These are phyloP conservation scores for Hippocampus guttulatus DNA, from an alignment of 2,113 vertebrate genomes.

Conservation along the genomic window DNA sequence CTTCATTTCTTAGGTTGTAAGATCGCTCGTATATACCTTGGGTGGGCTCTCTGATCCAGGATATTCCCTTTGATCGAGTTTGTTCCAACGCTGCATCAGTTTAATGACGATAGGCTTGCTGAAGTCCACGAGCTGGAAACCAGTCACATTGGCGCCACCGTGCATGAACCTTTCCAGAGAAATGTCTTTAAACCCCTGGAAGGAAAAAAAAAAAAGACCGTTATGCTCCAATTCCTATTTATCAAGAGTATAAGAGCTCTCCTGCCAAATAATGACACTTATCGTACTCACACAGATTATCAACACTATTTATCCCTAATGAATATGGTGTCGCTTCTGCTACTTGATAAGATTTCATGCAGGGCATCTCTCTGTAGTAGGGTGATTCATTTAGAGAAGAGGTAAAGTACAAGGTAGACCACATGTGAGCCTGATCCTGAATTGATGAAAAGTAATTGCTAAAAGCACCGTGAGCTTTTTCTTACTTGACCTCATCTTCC, in stretches of 20 bases:
- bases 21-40: constrained; percentile 72
- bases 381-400: constrained; percentile 25
- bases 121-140: constrained; percentile 98
- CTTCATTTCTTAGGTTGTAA: background rate
- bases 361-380: constrained; percentile 25
- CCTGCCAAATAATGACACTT: background rate
- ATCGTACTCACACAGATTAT: constrained; percentile 19
- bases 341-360: constrained; percentile 19
- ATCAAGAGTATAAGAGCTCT: background rate
- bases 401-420: constrained; percentile 24
- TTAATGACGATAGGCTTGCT: constrained; percentile 92
- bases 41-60: constrained; percentile 94
- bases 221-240: constrained; percentile 2
- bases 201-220: constrained; percentile 1
- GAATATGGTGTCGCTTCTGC: constrained; percentile 15
- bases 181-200: constrained; percentile 96
- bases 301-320: constrained; percentile 13
- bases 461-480: constrained; percentile 36
- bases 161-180: constrained; percentile 97
- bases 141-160: constrained; percentile 95
- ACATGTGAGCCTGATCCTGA: constrained; percentile 24
- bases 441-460: constrained; percentile 55
- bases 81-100: constrained; percentile 98
- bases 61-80: constrained; percentile 96
- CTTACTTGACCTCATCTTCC: constrained; percentile 24